Conservation (phyloP, 2,888 invertebrate genomes). For the Tenthredo notha region DNA sequence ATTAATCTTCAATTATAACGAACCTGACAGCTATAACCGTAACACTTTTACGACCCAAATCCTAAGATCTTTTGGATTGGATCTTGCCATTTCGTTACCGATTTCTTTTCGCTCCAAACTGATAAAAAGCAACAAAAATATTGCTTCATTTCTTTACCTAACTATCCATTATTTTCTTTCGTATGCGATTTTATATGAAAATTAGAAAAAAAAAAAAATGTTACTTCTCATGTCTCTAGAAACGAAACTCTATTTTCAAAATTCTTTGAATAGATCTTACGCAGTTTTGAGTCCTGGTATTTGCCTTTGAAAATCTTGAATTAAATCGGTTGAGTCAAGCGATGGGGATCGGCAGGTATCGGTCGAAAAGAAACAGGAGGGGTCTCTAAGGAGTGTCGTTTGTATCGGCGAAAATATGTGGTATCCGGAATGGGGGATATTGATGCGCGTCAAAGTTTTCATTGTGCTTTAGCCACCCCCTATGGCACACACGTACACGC, state of each 20-base stretch:
- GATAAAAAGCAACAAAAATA: not conserved
- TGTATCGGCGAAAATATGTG: constrained; percentile 71
- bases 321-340: constrained; percentile 39
- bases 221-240: not conserved
- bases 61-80: constrained; percentile 34
- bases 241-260: not conserved
- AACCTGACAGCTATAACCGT: constrained; percentile 73
- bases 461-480: constrained; percentile 68
- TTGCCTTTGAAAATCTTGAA: constrained; percentile 46
- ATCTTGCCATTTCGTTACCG: constrained; percentile 8
- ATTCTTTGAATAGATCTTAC: not conserved
- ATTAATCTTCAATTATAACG: constrained; percentile 77
- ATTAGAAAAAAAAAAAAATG: not conserved
- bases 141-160: not conserved
- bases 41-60: constrained; percentile 71
- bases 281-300: constrained; percentile 41
- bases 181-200: not conserved
- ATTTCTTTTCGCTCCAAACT: not conserved
- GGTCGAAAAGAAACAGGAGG: constrained; percentile 44
- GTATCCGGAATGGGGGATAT: constrained; percentile 67
- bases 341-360: constrained; percentile 51
- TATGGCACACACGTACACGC: constrained; percentile 57
- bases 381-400: constrained; percentile 65
- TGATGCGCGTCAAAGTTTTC: constrained; percentile 68
- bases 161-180: not conserved